Evolutionary conservation across 2,888 invertebrate genomes (phyloP), one percentile per base, ranked within the genome.

Genomic region (Dolomedes plantarius): DNA sequence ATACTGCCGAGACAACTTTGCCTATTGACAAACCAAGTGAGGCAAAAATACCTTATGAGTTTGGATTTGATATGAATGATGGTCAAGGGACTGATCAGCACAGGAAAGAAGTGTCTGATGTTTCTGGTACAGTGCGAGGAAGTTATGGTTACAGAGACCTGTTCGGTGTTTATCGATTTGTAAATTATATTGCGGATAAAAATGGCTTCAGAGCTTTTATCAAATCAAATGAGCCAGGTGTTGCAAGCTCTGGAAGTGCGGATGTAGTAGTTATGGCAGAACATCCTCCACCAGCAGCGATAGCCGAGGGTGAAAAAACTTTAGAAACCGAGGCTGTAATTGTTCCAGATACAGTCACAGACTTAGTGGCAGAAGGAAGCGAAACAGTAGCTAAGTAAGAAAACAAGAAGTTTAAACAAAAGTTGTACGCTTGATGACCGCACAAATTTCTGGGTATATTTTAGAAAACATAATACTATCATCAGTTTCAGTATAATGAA

Each of bases 31-130:
- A 16, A 1, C 29, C 19, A 2, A 19, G 31, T 32, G 16, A 19
- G 0, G 46, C 23, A 3, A 72, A 39, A 1, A 74, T 27, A 1
- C 85, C 74, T 1, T 86, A 78, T 16, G 74, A 68, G 23, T 86
- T 78, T 19, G 85, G 85, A n/a, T 86, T 56, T 27, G 69, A 79
- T 11, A 78, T 79, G 74, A 86, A 78, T 27, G 85, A 86, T 16
- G 85, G 85, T 0, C 67, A 29, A 19, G 85, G 85, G 2, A 86
- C 72, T 13, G 74, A 64, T 19, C 85, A 86, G 28, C 74, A 74
- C 5, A 36, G 85, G 6, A 50, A 79, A 27, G 85, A 86, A 68
- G 56, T 68, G 7, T 23, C 68, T 9, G 78, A 86, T 11, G 85
- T 23, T 9, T 27, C 78, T 0, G 85, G 85, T n/a, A 36, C 28